phyloP scores from a whole-genome alignment of 1,140 invertebrate species.

The Hesperophylax magnus region DNA sequence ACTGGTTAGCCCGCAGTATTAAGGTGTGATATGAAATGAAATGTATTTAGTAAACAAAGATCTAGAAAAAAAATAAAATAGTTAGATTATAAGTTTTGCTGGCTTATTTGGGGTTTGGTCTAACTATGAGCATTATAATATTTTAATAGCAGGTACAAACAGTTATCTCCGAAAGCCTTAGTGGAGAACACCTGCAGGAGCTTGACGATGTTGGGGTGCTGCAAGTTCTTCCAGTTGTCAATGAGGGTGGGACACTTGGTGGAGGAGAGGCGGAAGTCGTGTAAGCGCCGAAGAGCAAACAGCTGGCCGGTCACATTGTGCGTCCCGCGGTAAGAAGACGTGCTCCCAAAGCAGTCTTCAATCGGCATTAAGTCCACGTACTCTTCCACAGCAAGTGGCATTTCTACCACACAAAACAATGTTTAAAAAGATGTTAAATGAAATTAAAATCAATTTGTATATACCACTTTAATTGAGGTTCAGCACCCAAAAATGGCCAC shows the following conservation, averaged over 20 bases:
- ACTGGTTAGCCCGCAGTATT: no score
- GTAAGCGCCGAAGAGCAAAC: conserved; percentile 91
- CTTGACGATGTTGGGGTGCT: conserved; percentile 94
- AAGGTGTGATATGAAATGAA: no score
- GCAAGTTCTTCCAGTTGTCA: conserved; percentile 94
- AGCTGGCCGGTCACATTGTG: conserved; percentile 89
- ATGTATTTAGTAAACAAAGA: no score
- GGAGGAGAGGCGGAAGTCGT: conserved; percentile 85
- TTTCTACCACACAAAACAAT: conserved; percentile 68
- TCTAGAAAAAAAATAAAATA: no score
- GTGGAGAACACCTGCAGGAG: conserved; percentile 95
- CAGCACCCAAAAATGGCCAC: no score
- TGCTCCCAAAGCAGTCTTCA: conserved; percentile 69
- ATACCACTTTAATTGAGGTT: no score
- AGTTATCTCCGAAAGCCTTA: conserved; percentile 95
- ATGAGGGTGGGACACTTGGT: conserved; percentile 89
- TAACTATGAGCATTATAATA: no score
- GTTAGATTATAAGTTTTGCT: no score
- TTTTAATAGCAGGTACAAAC: conserved; percentile 72
- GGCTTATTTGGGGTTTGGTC: no score
- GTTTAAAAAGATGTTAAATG: no score
- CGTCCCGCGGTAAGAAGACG: conserved; percentile 87
- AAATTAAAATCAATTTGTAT: no score
- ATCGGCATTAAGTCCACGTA: conserved; percentile 91
- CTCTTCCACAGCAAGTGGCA: conserved; percentile 90